These are phyloP conservation scores for Stegostoma tigrinum DNA, from an alignment of 2,113 vertebrate genomes.

Conservation along the genomic window DNA sequence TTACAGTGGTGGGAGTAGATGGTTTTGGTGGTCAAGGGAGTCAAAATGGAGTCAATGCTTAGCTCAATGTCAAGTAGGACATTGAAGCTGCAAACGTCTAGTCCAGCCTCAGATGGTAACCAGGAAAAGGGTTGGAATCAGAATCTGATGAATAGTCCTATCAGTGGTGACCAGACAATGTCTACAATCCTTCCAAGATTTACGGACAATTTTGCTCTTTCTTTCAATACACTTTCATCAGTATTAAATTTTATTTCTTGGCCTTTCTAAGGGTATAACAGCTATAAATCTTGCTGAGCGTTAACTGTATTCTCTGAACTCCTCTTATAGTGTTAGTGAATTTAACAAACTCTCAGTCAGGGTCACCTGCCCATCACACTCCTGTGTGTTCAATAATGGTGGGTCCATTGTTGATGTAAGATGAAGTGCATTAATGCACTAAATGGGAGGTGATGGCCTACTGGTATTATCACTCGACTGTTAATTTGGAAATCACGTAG, in stretches of 20 bases:
- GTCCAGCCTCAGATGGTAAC: neutral
- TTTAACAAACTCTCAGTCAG: neutral
- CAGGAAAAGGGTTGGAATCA: neutral
- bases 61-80: neutral
- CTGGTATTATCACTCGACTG: too few species aligned
- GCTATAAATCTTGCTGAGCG: neutral
- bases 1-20: neutral
- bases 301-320: neutral
- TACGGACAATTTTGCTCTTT: neutral
- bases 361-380: too few species aligned
- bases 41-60: neutral
- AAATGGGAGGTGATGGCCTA: too few species aligned
- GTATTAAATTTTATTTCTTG: neutral
- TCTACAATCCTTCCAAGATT: neutral
- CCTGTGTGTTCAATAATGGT: neutral
- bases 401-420: neutral
- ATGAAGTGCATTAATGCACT: neutral
- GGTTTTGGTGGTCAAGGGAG: too few species aligned
- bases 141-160: neutral
- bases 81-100: neutral
- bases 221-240: neutral
- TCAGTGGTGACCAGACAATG: neutral
- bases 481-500: too few species aligned
- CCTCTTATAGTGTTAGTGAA: neutral
- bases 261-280: neutral